phyloP scores from a whole-genome alignment of 2,113 vertebrate genomes.

The Ia io region DNA sequence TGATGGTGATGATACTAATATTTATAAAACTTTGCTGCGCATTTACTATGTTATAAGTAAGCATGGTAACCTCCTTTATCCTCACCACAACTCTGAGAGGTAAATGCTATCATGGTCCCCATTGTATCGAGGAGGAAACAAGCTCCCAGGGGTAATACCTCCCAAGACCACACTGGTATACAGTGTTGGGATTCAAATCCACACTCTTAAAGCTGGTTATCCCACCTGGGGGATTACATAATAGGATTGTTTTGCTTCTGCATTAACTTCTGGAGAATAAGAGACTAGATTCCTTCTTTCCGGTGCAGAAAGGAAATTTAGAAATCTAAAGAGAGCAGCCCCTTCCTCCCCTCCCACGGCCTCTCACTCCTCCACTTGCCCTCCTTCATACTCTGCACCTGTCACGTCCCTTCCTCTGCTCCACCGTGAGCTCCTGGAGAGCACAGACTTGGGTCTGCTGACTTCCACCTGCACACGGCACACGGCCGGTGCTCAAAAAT shows the following conservation, averaged over 20 bases:
- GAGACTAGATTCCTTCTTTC: neutral
- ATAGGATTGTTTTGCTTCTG: neutral
- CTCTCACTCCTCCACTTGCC: neutral
- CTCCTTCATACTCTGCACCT: fast-evolving
- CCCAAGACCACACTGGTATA: neutral
- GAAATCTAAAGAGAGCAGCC: neutral
- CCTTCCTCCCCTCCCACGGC: fast-evolving
- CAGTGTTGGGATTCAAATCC: neutral
- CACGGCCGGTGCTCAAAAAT: neutral
- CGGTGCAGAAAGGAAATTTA: neutral
- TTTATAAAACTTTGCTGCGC: neutral
- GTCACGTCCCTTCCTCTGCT: neutral
- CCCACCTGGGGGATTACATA: neutral
- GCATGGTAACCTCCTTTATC: too few relatives aligned
- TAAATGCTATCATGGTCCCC: neutral
- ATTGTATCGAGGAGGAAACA: neutral
- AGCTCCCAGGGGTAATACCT: neutral
- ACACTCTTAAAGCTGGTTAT: neutral
- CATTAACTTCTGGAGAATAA: neutral
- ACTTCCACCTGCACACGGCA: fast-evolving
- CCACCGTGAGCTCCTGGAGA: neutral
- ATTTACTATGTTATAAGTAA: neutral
- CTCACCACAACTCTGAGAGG: neutral
- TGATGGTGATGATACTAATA: neutral
- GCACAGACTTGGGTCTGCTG: neutral